Evolutionary conservation across 1,140 invertebrate species (phyloP).

Genomic region (Cotesia typhae): DNA sequence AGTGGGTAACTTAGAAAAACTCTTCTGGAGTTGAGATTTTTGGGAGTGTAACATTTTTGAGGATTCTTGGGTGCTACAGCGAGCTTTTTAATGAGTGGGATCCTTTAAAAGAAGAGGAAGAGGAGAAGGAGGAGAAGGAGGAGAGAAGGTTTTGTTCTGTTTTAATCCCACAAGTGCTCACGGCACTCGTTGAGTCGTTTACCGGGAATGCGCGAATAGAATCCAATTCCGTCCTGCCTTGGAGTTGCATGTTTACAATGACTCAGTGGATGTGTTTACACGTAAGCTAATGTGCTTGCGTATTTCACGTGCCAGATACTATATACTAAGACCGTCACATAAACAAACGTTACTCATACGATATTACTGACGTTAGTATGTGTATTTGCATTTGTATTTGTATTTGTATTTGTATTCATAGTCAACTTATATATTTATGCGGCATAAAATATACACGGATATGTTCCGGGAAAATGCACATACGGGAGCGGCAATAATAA

Average conservation of each 20-base stretch:
- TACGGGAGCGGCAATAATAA: constrained; percentile 10
- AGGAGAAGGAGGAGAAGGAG: too few species aligned
- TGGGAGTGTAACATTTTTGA: too few species aligned
- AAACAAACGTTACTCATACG: neutral
- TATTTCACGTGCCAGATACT: constrained; percentile 6
- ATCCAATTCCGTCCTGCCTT: neutral
- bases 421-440: neutral
- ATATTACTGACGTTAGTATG: too few species aligned
- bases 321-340: constrained; percentile 3
- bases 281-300: neutral
- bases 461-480: neutral
- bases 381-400: neutral
- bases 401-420: neutral
- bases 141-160: neutral
- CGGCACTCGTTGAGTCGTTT: constrained; percentile 9
- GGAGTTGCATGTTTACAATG: constrained; percentile 15
- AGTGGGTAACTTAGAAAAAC: neutral
- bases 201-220: neutral
- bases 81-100: too few species aligned
- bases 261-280: constrained; percentile 6
- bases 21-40: neutral
- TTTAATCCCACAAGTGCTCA: constrained; percentile 9
- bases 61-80: too few species aligned
- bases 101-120: too few species aligned
- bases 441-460: neutral